Conservation (phyloP, 2,113 vertebrate species). For the Ivindomyrus marchei region DNA sequence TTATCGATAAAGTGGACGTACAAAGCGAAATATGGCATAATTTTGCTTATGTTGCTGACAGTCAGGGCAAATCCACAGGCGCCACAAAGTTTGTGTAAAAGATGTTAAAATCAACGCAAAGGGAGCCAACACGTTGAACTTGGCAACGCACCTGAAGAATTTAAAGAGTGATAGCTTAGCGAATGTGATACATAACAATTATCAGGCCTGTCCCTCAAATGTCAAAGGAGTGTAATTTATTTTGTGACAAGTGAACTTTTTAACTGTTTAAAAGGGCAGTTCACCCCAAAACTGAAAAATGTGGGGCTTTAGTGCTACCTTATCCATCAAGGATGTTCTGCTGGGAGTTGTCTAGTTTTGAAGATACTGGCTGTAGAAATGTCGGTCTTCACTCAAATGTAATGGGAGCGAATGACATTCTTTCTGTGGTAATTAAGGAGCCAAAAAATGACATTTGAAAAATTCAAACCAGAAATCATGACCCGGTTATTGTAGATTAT, state of each 20-base stretch:
- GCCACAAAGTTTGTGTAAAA: not conserved
- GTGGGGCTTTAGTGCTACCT: not conserved
- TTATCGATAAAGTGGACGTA: not conserved
- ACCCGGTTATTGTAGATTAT: not conserved
- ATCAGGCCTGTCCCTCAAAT: not conserved
- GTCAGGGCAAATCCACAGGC: not conserved
- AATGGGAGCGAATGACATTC: not conserved
- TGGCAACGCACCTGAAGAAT: not conserved
- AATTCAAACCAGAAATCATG: not conserved
- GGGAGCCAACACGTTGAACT: not conserved
- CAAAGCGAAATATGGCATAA: not conserved
- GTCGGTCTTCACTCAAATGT: not conserved
- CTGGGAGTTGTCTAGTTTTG: not conserved
- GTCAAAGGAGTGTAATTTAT: not conserved
- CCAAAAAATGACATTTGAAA: too few relatives aligned
- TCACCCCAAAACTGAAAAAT: not conserved
- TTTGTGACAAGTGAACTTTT: not conserved
- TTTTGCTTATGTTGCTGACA: not conserved
- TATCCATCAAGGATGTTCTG: not conserved
- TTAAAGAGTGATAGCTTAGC: not conserved
- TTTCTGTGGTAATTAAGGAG: not conserved
- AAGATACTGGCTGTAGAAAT: not conserved
- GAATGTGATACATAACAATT: not conserved
- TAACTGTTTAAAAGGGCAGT: not conserved
- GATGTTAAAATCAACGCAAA: not conserved